phyloP scores from a whole-genome alignment of 2,113 vertebrate genomes.

The Apodemus sylvaticus region DNA sequence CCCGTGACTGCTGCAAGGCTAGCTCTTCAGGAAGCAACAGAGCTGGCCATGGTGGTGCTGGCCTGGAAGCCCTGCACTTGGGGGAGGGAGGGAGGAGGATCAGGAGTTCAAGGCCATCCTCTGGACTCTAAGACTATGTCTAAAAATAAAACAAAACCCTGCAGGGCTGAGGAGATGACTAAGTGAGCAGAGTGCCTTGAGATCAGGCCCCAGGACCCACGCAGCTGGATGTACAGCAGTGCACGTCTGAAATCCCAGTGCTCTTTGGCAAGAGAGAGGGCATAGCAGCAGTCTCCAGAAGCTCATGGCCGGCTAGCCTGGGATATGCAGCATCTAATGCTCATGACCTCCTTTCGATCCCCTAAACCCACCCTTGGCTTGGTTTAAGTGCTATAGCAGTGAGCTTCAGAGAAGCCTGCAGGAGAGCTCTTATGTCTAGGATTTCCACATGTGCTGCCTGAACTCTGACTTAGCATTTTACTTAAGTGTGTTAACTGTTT shows the following conservation, averaged over 20 bases:
- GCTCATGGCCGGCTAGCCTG: no score
- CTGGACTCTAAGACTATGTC: neutral
- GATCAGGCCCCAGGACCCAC: neutral
- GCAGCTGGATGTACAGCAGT: no score
- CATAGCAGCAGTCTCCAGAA: no score
- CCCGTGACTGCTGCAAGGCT: neutral
- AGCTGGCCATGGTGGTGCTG: no score
- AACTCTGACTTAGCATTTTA: slow-evolving; percentile 7
- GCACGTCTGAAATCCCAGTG: neutral
- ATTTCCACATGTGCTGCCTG: slow-evolving; percentile 20
- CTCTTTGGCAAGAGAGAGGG: neutral
- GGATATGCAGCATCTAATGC: no score
- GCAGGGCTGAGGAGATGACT: neutral
- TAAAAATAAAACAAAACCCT: neutral
- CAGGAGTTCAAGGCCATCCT: neutral
- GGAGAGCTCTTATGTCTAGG: neutral
- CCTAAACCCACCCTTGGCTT: no score
- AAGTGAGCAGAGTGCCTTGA: neutral
- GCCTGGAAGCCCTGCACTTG: neutral
- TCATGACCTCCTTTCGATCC: no score
- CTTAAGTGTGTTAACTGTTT: slow-evolving; percentile 61
- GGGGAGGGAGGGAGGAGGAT: neutral
- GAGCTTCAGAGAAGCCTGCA: neutral
- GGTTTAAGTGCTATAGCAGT: neutral
- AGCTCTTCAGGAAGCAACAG: slow-evolving; percentile 5